A percentile compares a stretch with the other conserved stretches of the same genome.
These are phyloP conservation scores for Sitobion miscanthi DNA, from an alignment of 1,140 invertebrate species.

Conservation along the genomic window DNA sequence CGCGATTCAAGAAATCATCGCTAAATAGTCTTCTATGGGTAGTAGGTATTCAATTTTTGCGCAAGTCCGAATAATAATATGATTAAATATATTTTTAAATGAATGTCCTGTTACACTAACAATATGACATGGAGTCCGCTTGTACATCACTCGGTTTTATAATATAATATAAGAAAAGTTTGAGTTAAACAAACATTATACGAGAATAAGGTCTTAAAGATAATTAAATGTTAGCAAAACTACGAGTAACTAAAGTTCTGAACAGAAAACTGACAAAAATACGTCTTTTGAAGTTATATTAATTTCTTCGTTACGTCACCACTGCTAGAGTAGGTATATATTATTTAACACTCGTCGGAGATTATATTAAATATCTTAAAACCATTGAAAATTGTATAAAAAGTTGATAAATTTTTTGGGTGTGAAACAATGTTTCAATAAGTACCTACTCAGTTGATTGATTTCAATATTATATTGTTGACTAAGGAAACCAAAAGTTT, in stretches of 20 bases:
- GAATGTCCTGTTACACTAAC: neutral
- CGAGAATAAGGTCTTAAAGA: neutral
- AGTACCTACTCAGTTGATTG: neutral
- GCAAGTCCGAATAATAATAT: neutral
- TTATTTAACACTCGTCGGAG: neutral
- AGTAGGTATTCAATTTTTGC: neutral
- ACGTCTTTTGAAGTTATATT: slow-evolving; percentile 18
- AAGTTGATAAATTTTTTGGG: neutral
- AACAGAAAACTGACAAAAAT: neutral
- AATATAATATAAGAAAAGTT: neutral
- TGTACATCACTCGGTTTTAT: neutral
- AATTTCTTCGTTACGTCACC: neutral
- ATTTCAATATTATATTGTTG: neutral
- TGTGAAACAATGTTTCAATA: neutral
- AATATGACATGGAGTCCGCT: neutral
- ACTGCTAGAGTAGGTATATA: neutral
- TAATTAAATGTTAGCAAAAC: slow-evolving; percentile 23
- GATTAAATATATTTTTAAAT: neutral
- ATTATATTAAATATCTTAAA: neutral
- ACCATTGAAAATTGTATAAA: neutral
- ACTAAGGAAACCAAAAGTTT: neutral
- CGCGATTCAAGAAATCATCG: neutral
- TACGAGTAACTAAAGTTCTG: neutral
- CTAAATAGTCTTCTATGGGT: neutral
- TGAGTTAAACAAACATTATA: neutral